Base-by-base conservation (phyloP, 2,888 invertebrate genomes). In the Clistopyga incitator region DNA sequence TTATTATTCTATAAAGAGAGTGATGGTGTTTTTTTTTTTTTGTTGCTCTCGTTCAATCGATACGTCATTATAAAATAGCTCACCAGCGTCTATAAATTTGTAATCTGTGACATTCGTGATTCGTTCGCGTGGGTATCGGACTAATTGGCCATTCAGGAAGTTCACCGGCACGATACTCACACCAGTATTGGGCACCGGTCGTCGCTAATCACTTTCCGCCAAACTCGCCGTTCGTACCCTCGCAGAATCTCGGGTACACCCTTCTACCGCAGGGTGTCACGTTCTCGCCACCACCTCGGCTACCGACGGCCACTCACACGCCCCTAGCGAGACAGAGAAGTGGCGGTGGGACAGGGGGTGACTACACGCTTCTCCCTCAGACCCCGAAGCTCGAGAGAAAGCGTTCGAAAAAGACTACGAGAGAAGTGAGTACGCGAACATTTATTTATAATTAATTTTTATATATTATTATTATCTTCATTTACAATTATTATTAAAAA, bases 121-220 rank as follows among this genome's bases (percentile, higher is more conserved):
- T 68, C 64, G 50, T 50, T 78, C 47, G 56, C 80, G 64, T 47
- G 64, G 81, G 81, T 84, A 74, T 81, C 81, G 84, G 72, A 81
- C 81, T 84, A 74, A 81, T 84, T 78, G 84, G 78, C 74, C 78
- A 84, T 91, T 74, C 92, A 94, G 94, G 93, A 88, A 94, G 94
- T 87, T 93, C 94, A 23, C 93, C 94, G 67, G 91, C 93, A 54
- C 95, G 95, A 68, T 94, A 95, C 89, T 94, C 94, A 78, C 92
- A 93, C 83, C 95, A 94, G 88, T 94, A 94, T 87, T 96, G 96
- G 96, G 94, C 95, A 80, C 96, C 96, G 6, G 92, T 96, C 83
- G 95, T 96, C 67, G 96, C 96, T 38, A 96, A 95, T 81, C 97
- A 96, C 92, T 96, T 96, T 91, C 95, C 96, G 20, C 94, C 95